Evolutionary conservation across 2,797 vertebrate species (phyloP).

Genomic region (Sorex maritimensis): DNA sequence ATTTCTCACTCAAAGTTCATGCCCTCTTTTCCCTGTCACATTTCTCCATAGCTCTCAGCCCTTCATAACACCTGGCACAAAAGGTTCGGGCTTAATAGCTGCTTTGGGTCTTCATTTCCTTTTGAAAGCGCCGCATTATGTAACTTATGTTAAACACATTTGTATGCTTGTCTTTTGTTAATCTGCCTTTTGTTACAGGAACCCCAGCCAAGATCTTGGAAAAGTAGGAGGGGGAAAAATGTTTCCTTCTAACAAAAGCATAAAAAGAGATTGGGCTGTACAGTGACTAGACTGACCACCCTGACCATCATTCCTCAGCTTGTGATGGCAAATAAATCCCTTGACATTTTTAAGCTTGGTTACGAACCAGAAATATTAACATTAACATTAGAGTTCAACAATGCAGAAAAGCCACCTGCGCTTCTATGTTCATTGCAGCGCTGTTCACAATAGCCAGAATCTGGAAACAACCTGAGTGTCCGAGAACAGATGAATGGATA

Average conservation of each 20-base stretch:
- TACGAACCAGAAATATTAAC: not conserved
- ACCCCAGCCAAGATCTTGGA: not conserved
- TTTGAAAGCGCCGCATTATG: not conserved
- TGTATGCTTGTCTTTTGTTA: not conserved
- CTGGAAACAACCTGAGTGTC: no score
- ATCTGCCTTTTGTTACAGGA: slow-evolving; percentile 14
- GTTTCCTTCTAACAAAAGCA: not conserved
- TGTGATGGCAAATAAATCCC: not conserved
- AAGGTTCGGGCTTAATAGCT: not conserved
- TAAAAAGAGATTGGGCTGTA: not conserved
- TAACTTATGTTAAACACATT: not conserved
- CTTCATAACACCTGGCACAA: not conserved
- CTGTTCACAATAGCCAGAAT: no score
- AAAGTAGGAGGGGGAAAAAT: not conserved
- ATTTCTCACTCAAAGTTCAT: not conserved
- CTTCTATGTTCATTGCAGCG: no score
- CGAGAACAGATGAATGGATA: no score
- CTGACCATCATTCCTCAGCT: not conserved
- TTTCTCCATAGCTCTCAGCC: not conserved
- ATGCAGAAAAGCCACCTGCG: not conserved
- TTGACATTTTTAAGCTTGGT: not conserved
- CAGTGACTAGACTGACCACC: not conserved
- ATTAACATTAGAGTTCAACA: slow-evolving; percentile 2
- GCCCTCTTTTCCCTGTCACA: not conserved
- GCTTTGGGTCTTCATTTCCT: slow-evolving; percentile 41